Evolutionary conservation across 2,888 invertebrate genomes (phyloP), one percentile per base, ranked within the genome.

Genomic region (Netelia fuscicornis): DNA sequence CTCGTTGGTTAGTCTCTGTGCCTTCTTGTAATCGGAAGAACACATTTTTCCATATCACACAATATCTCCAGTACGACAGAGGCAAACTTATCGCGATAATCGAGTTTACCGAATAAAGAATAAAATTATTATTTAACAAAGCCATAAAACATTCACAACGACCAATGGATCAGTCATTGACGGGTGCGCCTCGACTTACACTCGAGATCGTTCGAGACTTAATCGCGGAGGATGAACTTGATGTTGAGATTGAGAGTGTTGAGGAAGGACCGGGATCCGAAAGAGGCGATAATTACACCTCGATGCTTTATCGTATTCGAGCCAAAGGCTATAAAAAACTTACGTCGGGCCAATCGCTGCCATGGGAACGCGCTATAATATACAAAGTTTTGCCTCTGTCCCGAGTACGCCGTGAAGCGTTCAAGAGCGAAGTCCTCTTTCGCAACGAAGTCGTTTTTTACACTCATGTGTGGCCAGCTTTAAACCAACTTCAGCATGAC

Each of bases 281-380:
- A 81, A 94, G 96, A 74, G 97, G 97, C 0, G 97, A 97, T 90
- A 97, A 97, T 92, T 97, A 97, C 90, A 97, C 96, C 0, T 96
- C 97, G 9, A 96, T 96, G 95, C 94, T 97, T 8, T 97, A 96
- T 92, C 95, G 97, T 13, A 94, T 96, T 79, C 94, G 95, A 0
- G 93, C 96, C 2, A 95, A 95, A 87, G 97, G 97, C 3, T 92
- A 92, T 17, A 94, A 94, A 80, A 90, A 91, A 48, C 84, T 88
- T 0, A 92, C 92, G 74, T 90, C 92, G 0, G 94, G 93, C 5
- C 37, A 37, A 37, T 37, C 37, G 37, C 37, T 37, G 37, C 37
- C 37, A 37, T 97, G 96, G 96, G 94, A 95, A 84, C 94, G 95
- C 25, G 96, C 96, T 23, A 95, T 97, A 58, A 96, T 97, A 83